Evolutionary conservation across 2,888 invertebrate species (phyloP).

Genomic region (Lissonota sp.): DNA sequence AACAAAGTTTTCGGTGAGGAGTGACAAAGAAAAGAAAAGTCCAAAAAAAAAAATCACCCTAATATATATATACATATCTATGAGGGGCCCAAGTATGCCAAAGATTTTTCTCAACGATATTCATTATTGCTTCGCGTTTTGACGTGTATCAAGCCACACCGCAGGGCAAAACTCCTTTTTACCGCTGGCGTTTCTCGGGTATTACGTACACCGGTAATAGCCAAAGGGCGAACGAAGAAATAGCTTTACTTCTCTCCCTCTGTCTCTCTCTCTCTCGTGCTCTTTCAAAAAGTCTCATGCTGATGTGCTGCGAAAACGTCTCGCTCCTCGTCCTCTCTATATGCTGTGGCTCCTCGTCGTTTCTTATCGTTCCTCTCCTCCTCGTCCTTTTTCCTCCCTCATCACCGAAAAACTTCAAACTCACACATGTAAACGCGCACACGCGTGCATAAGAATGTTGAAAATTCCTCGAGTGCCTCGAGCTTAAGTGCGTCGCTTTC

Average conservation of each 20-base stretch:
- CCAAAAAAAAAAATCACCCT: too few species aligned
- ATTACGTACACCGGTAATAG: conserved; percentile 61
- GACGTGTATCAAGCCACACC: conserved; percentile 60
- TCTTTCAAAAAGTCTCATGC: conserved; percentile 46
- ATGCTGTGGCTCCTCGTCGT: conserved; percentile 1
- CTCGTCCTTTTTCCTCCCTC: conserved; percentile 19
- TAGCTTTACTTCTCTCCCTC: conserved; percentile 53
- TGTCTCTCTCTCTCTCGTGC: conserved; percentile 23
- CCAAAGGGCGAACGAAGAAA: conserved; percentile 65
- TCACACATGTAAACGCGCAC: conserved; percentile 10
- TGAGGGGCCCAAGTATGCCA: conserved; percentile 48
- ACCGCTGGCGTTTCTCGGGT: conserved; percentile 32
- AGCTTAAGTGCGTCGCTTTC: conserved; percentile 64
- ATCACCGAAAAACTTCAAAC: conserved; percentile 26
- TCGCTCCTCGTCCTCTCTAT: conserved; percentile 40
- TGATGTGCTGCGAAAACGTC: conserved; percentile 50
- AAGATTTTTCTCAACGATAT: conserved; percentile 69
- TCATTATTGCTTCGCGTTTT: conserved; percentile 67
- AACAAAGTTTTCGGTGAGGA: too few species aligned
- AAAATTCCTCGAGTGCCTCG: conserved; percentile 62
- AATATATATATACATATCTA: conserved; percentile 27
- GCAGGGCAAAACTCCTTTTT: conserved; percentile 53
- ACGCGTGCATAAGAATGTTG: conserved; percentile 45
- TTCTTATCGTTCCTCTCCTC: conserved; percentile 54
- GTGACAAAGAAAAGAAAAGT: conserved; percentile 34